Conservation (phyloP, 37 sponge, comb jelly and placozoan genomes). For the Lycopodina hypogea region DNA sequence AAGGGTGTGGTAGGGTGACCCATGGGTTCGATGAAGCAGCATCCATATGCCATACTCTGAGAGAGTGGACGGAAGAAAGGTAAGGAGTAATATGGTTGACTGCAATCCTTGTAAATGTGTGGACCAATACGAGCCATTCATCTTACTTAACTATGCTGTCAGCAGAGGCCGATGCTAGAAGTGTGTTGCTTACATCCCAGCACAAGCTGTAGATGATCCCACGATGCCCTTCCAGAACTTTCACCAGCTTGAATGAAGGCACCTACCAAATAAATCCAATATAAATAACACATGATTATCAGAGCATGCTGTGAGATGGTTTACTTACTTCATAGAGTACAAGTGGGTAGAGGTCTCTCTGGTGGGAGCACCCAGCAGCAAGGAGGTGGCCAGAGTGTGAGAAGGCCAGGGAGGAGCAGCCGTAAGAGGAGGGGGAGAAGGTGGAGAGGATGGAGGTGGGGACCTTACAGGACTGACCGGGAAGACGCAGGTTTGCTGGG, state of each 20-base stretch:
- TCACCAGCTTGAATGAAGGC: slow-evolving; percentile 4
- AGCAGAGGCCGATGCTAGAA: slow-evolving; percentile 71
- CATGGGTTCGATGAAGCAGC: background rate
- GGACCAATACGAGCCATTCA: background rate
- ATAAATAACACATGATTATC: background rate
- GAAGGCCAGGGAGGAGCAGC: slow-evolving; percentile 75
- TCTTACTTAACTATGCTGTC: slow-evolving; percentile 74
- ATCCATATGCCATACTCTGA: slow-evolving; percentile 32
- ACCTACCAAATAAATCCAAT: slow-evolving; percentile 9
- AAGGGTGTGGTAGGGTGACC: slow-evolving; percentile 79
- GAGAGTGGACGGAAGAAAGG: background rate
- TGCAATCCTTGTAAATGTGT: background rate
- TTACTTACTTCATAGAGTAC: slow-evolving; percentile 40
- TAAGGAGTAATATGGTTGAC: background rate
- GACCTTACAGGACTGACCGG: slow-evolving; percentile 76
- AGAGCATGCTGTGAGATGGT: too few species aligned
- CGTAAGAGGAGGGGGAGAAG: slow-evolving; percentile 42
- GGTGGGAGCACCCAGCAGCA: slow-evolving; percentile 48
- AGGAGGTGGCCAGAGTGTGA: slow-evolving; percentile 64
- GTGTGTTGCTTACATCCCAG: slow-evolving; percentile 61
- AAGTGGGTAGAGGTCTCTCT: slow-evolving; percentile 11
- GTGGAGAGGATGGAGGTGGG: slow-evolving; percentile 43
- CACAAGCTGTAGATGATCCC: slow-evolving; percentile 67
- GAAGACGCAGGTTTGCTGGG: slow-evolving; percentile 44
- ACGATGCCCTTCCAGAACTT: slow-evolving; percentile 42